Conservation (phyloP, 2,797 vertebrate genomes). For the Schizothorax lantsangensis region DNA sequence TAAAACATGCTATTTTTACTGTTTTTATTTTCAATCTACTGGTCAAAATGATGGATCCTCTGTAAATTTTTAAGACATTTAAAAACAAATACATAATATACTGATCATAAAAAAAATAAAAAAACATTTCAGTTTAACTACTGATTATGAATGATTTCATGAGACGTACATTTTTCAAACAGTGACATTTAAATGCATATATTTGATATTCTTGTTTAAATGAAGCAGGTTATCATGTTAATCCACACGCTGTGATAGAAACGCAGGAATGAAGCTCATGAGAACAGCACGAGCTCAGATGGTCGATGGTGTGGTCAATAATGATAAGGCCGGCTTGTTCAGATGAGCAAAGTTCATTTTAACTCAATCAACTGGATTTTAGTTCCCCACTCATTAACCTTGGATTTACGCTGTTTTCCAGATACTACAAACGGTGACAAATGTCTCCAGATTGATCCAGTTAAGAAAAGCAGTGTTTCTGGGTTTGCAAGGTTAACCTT, state of each 20-base stretch:
- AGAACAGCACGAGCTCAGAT: constrained; percentile 76
- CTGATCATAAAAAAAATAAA: background rate
- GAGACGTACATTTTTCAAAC: background rate
- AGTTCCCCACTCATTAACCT: constrained; percentile 85
- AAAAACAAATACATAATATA: background rate
- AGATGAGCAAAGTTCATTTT: constrained; percentile 85
- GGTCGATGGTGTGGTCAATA: constrained; percentile 85
- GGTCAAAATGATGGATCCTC: background rate
- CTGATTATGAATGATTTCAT: background rate
- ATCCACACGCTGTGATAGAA: background rate
- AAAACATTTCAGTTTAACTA: background rate
- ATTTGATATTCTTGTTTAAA: background rate
- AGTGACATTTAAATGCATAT: background rate
- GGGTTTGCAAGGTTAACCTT: constrained; percentile 49
- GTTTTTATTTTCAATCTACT: background rate
- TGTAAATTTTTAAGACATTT: background rate
- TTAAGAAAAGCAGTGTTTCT: constrained; percentile 36
- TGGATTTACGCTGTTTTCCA: constrained; percentile 72
- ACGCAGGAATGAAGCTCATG: constrained; percentile 76
- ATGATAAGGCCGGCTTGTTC: constrained; percentile 83
- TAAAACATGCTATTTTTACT: no score
- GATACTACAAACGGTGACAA: constrained; percentile 50
- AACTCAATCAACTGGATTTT: constrained; percentile 86
- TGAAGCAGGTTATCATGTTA: background rate
- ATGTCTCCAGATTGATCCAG: constrained; percentile 51